These are phyloP conservation scores for Eremobia ochroleuca DNA, from an alignment of 2,888 invertebrate species.

Conservation along the genomic window DNA sequence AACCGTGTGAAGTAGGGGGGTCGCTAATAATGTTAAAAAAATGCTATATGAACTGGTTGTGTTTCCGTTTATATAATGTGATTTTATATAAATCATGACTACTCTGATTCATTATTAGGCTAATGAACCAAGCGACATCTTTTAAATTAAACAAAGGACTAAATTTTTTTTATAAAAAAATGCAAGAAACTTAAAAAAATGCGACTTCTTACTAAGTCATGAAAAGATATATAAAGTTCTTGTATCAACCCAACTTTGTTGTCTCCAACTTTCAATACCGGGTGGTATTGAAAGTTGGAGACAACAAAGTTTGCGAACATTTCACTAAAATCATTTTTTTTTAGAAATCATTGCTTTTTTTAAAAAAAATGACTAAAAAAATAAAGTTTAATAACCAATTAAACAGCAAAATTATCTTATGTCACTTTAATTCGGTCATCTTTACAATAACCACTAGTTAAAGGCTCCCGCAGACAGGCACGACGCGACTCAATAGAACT, in stretches of 20 bases:
- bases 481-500: no score
- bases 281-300: no score
- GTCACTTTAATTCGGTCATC: not conserved
- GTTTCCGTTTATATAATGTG: conserved; percentile 14
- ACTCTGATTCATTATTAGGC: conserved; percentile 2
- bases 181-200: not conserved
- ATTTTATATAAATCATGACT: conserved; percentile 2
- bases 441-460: not conserved
- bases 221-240: not conserved
- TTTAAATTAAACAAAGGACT: not conserved
- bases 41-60: conserved; percentile 12
- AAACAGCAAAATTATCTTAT: not conserved
- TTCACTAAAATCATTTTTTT: not conserved
- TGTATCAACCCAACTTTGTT: not conserved
- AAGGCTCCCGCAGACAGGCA: no score
- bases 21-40: not conserved
- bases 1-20: not conserved
- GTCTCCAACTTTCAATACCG: not conserved
- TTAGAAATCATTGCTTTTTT: not conserved
- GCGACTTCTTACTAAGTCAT: not conserved
- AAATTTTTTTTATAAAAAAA: no score
- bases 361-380: no score
- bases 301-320: no score
- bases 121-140: conserved; percentile 24
- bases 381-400: not conserved